Percentiles rank a stretch among this genome's conserved stretches.
phyloP scores from a whole-genome alignment of 2,113 vertebrate genomes.

The Athene cunicularia region DNA sequence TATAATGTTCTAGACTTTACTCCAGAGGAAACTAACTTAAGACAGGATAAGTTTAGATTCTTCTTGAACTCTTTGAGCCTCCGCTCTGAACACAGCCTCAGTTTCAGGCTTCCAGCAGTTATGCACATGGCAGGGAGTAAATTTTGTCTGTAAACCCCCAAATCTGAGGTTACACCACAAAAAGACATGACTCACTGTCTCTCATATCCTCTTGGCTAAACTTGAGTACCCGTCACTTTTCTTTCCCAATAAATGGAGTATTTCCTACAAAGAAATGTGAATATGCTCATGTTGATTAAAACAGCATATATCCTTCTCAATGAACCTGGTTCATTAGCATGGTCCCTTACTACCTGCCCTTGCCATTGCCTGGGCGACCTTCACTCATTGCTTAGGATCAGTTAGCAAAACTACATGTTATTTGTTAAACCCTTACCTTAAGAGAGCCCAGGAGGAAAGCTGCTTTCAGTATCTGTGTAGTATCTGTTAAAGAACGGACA shows the following conservation, averaged over 20 bases:
- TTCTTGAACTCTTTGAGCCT: neutral
- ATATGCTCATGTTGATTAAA: neutral
- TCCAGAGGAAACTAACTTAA: neutral
- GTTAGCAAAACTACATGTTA: neutral
- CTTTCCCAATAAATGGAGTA: rapidly evolving
- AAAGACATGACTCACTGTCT: neutral
- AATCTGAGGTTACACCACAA: neutral
- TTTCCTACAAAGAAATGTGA: neutral
- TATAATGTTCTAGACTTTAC: neutral
- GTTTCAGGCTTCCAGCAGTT: neutral
- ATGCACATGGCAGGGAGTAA: neutral
- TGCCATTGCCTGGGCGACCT: neutral
- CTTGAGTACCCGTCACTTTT: neutral
- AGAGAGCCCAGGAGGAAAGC: neutral
- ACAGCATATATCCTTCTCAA: neutral
- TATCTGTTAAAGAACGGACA: neutral
- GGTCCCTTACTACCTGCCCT: neutral
- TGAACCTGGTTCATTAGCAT: neutral
- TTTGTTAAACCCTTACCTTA: conserved; percentile 43
- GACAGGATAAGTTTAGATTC: neutral
- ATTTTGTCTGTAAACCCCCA: neutral
- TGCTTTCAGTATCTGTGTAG: neutral
- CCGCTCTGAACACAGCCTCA: neutral
- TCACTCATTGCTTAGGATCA: neutral
- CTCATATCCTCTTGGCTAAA: neutral